Evolutionary conservation across 2,797 vertebrate species (phyloP).

Genomic region (Myotis findleyi): DNA sequence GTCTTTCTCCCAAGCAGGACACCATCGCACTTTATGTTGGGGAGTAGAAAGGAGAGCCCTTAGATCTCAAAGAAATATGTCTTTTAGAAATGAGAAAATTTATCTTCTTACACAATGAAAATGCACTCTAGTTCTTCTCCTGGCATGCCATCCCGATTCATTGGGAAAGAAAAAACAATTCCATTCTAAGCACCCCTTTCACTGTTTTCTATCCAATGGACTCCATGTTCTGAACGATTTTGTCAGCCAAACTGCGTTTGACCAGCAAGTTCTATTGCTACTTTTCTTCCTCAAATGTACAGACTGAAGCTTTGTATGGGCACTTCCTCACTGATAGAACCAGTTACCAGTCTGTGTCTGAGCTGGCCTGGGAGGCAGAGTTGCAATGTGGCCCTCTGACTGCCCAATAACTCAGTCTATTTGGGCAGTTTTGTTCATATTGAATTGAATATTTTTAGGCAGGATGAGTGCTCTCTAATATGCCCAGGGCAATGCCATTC

Average conservation of each 20-base stretch:
- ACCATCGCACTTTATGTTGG: not conserved
- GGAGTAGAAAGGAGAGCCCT: not conserved
- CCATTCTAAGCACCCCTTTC: not conserved
- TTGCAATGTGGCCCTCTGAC: not conserved
- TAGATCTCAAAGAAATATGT: conserved; percentile 15
- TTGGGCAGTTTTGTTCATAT: not conserved
- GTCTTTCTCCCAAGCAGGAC: not conserved
- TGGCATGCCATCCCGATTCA: not conserved
- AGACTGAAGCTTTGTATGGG: conserved; percentile 30
- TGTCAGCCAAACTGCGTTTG: not conserved
- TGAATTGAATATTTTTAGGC: conserved; percentile 26
- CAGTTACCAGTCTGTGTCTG: not conserved
- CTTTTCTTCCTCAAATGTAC: not conserved
- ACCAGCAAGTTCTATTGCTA: not conserved
- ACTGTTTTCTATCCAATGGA: not conserved
- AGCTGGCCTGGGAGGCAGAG: not conserved
- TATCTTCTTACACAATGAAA: not conserved
- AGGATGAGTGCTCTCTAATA: not conserved
- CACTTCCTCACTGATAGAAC: conserved; percentile 4
- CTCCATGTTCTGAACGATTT: conserved; percentile 10
- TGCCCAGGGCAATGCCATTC: not conserved
- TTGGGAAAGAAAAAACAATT: conserved; percentile 39
- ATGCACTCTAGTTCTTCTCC: not conserved
- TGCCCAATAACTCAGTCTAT: not conserved
- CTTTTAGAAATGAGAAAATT: conserved; percentile 26